These are phyloP conservation scores for Pseudoatta argentina DNA, from an alignment of 1,140 invertebrate genomes.

Conservation along the genomic window DNA sequence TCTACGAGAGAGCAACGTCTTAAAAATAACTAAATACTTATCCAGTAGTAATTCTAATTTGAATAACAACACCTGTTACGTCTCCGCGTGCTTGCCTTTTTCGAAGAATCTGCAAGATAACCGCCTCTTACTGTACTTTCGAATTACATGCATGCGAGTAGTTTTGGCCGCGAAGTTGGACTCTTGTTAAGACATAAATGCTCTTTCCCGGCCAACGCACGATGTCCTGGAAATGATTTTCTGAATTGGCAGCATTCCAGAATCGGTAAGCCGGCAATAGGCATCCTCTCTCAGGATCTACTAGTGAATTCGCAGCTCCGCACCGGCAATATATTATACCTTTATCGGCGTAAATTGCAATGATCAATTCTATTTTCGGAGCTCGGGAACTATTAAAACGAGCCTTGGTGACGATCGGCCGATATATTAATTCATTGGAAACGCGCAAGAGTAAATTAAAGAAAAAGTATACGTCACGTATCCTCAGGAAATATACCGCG, in stretches of 20 bases:
- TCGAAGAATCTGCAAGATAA: constrained; percentile 18
- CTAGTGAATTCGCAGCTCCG: constrained; percentile 46
- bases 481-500: constrained; percentile 3
- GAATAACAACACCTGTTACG: constrained; percentile 49
- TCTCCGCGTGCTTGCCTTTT: constrained; percentile 15
- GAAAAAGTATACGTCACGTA: neutral
- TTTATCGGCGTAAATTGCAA: constrained; percentile 34
- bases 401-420: neutral
- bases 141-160: constrained; percentile 50
- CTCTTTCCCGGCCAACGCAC: constrained; percentile 33
- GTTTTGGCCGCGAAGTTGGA: constrained; percentile 51
- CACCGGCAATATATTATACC: constrained; percentile 45
- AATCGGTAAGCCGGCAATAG: constrained; percentile 58
- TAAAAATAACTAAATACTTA: constrained; percentile 26
- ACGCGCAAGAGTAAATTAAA: neutral
- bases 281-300: constrained; percentile 53
- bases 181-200: constrained; percentile 66
- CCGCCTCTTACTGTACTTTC: constrained; percentile 20
- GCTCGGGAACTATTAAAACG: constrained; percentile 19
- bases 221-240: constrained; percentile 67
- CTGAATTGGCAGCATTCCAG: constrained; percentile 70
- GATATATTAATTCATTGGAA: neutral
- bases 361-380: constrained; percentile 48
- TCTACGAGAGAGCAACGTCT: neutral
- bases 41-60: neutral